A percentile compares a stretch with the other conserved stretches of the same genome.
Evolutionary conservation across 1,140 invertebrate genomes (phyloP).

Genomic region (Bombus pyrosoma): DNA sequence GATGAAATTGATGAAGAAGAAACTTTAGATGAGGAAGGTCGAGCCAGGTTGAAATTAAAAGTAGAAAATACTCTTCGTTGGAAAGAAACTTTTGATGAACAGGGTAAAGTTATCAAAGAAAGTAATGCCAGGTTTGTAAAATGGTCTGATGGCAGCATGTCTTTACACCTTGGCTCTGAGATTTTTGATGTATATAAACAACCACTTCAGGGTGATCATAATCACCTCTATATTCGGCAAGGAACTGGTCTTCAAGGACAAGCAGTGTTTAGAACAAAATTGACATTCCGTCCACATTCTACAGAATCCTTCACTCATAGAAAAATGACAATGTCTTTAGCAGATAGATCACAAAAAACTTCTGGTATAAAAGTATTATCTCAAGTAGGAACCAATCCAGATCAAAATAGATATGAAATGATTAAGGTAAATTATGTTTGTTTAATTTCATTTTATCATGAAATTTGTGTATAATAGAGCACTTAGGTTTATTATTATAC

Average conservation of each 20-base stretch:
- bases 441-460: neutral
- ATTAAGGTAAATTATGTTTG: slow-evolving; percentile 87
- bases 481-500: slow-evolving; percentile 40
- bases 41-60: slow-evolving; percentile 94
- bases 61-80: slow-evolving; percentile 99
- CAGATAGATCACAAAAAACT: slow-evolving; percentile 98
- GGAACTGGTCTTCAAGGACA: slow-evolving; percentile 99
- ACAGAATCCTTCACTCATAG: slow-evolving; percentile 99
- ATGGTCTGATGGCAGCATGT: slow-evolving; percentile 99
- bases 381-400: slow-evolving; percentile 96
- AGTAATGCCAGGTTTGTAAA: slow-evolving; percentile 97
- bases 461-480: slow-evolving; percentile 8
- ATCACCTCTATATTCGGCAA: slow-evolving; percentile 95
- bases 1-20: slow-evolving; percentile 99
- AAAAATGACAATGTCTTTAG: slow-evolving; percentile 99
- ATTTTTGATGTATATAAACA: slow-evolving; percentile 99
- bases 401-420: slow-evolving; percentile 94
- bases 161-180: slow-evolving; percentile 97
- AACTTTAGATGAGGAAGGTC: slow-evolving; percentile 98
- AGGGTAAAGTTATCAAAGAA: slow-evolving; percentile 92
- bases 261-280: slow-evolving; percentile 97
- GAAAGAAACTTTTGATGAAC: slow-evolving; percentile 93
- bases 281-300: slow-evolving; percentile 98
- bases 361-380: slow-evolving; percentile 98
- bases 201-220: slow-evolving; percentile 89